phyloP scores from a whole-genome alignment of 2,797 vertebrate species.

The Labeo calbasu region DNA sequence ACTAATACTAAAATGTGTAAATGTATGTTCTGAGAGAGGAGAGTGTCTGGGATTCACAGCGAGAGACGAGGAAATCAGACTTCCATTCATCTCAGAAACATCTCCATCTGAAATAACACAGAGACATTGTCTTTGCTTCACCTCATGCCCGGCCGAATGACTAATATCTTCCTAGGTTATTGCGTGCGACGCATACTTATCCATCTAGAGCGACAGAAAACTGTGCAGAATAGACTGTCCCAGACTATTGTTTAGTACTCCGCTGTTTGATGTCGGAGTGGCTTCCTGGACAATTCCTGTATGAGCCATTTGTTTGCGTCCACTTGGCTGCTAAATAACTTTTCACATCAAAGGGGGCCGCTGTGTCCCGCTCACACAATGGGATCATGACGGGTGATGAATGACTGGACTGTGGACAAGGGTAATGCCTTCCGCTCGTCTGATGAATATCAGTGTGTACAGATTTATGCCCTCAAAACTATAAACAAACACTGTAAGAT shows the following conservation, averaged over 20 bases:
- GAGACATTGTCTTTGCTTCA: conserved; percentile 57
- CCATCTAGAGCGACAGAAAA: conserved; percentile 54
- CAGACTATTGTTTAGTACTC: conserved; percentile 73
- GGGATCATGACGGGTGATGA: conserved; percentile 72
- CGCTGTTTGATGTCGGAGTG: conserved; percentile 76
- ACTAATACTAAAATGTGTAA: neutral
- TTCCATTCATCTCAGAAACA: conserved; percentile 54
- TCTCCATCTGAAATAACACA: conserved; percentile 64
- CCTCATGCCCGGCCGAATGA: conserved; percentile 51
- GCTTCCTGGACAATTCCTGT: conserved; percentile 78
- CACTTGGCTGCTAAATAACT: conserved; percentile 79
- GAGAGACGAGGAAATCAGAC: conserved; percentile 57
- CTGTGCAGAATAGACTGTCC: conserved; percentile 64
- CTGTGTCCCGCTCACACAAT: conserved; percentile 74
- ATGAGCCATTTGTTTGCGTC: conserved; percentile 79
- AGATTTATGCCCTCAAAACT: conserved; percentile 72
- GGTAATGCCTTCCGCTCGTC: conserved; percentile 74
- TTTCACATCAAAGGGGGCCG: conserved; percentile 79
- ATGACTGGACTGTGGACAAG: conserved; percentile 78
- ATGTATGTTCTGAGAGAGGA: conserved; percentile 50
- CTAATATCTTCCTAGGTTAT: conserved; percentile 65
- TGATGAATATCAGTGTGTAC: conserved; percentile 70
- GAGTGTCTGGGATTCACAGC: conserved; percentile 52
- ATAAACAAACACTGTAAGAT: conserved; percentile 35
- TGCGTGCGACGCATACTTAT: conserved; percentile 49